phyloP scores from a whole-genome alignment of 2,797 vertebrate genomes.

The Gallinago stenura region DNA sequence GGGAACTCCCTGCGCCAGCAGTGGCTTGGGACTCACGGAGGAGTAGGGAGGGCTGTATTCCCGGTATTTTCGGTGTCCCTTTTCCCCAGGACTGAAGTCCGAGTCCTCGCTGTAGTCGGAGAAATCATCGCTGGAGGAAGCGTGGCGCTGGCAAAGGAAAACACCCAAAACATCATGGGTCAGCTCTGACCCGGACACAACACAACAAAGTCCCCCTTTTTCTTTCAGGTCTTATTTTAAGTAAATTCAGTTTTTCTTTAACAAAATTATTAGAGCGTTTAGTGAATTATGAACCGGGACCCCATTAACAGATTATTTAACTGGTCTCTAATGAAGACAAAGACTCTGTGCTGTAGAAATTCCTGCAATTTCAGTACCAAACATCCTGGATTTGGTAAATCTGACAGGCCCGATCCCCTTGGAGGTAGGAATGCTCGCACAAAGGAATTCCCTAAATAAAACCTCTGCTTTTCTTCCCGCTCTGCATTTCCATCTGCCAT shows the following conservation, averaged over 20 bases:
- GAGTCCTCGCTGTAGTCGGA: conserved; percentile 94
- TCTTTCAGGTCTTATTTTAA: background rate
- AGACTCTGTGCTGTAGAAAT: background rate
- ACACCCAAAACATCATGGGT: rapidly evolving
- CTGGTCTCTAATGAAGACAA: background rate
- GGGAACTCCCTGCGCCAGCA: background rate
- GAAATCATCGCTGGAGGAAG: conserved; percentile 94
- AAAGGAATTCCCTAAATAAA: background rate
- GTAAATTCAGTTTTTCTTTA: background rate
- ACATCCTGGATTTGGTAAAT: background rate
- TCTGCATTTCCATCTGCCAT: background rate
- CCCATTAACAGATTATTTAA: background rate
- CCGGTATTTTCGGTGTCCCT: conserved; percentile 87
- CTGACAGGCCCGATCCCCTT: background rate
- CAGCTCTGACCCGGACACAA: rapidly evolving
- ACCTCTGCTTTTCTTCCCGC: rapidly evolving
- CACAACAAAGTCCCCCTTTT: background rate
- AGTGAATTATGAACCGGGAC: background rate
- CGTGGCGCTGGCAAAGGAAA: conserved; percentile 85
- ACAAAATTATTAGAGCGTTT: rapidly evolving
- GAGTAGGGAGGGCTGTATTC: conserved; percentile 92
- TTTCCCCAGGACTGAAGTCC: conserved; percentile 92
- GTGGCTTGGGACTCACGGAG: conserved; percentile 78
- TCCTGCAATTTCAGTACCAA: too few species aligned
- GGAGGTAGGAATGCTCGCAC: background rate